Base-by-base conservation (phyloP, 2,113 vertebrate species). In the Oxyura jamaicensis region DNA sequence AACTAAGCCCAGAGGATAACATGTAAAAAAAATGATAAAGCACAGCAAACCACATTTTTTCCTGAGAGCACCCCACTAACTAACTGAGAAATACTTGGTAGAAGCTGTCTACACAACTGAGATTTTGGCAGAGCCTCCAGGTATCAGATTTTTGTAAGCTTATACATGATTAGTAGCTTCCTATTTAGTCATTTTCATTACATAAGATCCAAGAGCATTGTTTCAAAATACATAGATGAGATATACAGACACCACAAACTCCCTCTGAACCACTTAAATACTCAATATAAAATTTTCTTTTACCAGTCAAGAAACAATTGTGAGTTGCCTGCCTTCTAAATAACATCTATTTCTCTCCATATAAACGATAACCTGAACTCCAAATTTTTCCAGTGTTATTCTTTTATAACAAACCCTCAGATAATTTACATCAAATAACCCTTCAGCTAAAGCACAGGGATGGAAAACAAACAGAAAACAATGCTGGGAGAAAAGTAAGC, bases 321-420 rank as follows among this genome's bases (percentile, higher is more conserved):
- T 11, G 36, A 68, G 48, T 7, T 17, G 10, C 10, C 41, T 41
- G 17, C 8, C 35, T 52, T 39, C 10, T 28, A 55, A 55, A 42
- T 2, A 46, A 39, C 0, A 0, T 6, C 11, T 44, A 1, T 8
- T 83, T 50, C 36, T 11, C 17, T 5, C 12, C 4, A 13, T 18
- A 21, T 5, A 71, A 59, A 36, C 31, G 4, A 4, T 20, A 35
- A 10, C 10, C n/a, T 25, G 31, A 68, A 31, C 3, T 8, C 2
- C 4, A 10, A 12, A 8, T 26, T 41, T 87, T 6, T 59, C 0
- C 66, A 63, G 0, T 9, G 3, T 7, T 60, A 22, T 21, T 75
- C 10, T 46, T 71, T 31, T 20, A 48, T 7, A 23, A 22, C 6
- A 3, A 53, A 13, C 44, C 13, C 46, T 73, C 20, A 29, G 14